Percentiles rank a stretch among this genome's conserved stretches.
Conservation (phyloP, 2,888 invertebrate species). For the Pseudococcus viburni region DNA sequence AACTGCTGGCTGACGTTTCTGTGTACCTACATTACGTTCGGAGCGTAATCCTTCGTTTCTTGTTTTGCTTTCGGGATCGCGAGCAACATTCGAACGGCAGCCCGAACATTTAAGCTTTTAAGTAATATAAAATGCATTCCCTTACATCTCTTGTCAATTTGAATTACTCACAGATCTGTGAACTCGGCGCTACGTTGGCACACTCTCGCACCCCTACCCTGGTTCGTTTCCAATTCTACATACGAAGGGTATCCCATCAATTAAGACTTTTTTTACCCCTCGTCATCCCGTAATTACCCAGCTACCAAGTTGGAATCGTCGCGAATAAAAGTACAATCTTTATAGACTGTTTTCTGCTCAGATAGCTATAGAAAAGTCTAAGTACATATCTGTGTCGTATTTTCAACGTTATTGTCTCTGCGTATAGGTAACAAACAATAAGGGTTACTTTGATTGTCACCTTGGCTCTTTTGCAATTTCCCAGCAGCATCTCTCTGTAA, state of each 20-base stretch:
- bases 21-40: background rate
- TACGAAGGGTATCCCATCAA: slow-evolving; percentile 15
- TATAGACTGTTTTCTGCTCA: background rate
- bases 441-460: slow-evolving; percentile 21
- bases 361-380: too few species aligned
- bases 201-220: background rate
- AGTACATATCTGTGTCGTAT: background rate
- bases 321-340: slow-evolving; percentile 25
- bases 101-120: slow-evolving; percentile 58
- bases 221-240: background rate
- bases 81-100: slow-evolving; percentile 23
- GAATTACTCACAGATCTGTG: slow-evolving; percentile 61
- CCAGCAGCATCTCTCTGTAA: background rate
- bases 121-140: slow-evolving; percentile 63
- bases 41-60: slow-evolving; percentile 53
- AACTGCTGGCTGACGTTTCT: background rate
- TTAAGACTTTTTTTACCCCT: background rate
- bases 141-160: slow-evolving; percentile 66
- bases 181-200: slow-evolving; percentile 2
- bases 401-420: background rate
- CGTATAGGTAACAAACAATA: background rate
- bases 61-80: slow-evolving; percentile 43
- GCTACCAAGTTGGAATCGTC: background rate
- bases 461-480: slow-evolving; percentile 30
- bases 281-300: background rate